Percentiles rank a stretch among this genome's conserved stretches.
Conservation (phyloP, 2,888 invertebrate genomes). For the Bombylius major region DNA sequence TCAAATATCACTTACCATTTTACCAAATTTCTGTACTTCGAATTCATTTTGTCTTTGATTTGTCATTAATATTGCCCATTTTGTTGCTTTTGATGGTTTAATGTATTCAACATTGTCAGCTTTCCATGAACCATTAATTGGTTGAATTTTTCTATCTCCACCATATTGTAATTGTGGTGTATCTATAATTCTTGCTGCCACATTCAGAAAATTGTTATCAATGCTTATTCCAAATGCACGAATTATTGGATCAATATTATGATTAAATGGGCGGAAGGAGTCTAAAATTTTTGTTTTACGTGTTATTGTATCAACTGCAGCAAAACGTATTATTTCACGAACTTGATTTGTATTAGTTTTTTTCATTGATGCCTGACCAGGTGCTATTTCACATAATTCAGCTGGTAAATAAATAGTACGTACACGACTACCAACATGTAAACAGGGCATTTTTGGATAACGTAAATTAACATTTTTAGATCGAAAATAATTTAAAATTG, state of each 20-base stretch:
- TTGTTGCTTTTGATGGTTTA: conserved; percentile 20
- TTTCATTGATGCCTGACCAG: conserved; percentile 57
- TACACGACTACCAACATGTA: conserved; percentile 63
- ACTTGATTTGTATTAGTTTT: conserved; percentile 78
- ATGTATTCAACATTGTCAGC: conserved; percentile 26
- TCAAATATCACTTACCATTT: conserved; percentile 21
- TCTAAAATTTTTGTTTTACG: conserved; percentile 71
- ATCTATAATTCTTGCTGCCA: conserved; percentile 63
- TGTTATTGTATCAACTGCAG: conserved; percentile 66
- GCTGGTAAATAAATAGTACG: conserved; percentile 68
- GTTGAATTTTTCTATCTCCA: not conserved
- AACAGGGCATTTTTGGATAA: conserved; percentile 63
- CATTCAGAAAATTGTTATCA: conserved; percentile 55
- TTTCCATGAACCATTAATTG: conserved; percentile 37
- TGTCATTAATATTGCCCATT: conserved; percentile 40
- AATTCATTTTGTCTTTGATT: conserved; percentile 20
- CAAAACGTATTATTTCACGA: conserved; percentile 69
- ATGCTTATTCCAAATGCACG: conserved; percentile 74
- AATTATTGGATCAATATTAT: conserved; percentile 41
- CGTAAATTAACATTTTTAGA: conserved; percentile 28
- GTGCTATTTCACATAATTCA: conserved; percentile 66
- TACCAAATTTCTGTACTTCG: conserved; percentile 20
- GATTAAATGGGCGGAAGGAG: conserved; percentile 22
- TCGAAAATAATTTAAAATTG: conserved; percentile 33
- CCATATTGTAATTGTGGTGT: conserved; percentile 54